These are phyloP conservation scores for Channa argus DNA, from an alignment of 2,113 vertebrate species.

Conservation along the genomic window DNA sequence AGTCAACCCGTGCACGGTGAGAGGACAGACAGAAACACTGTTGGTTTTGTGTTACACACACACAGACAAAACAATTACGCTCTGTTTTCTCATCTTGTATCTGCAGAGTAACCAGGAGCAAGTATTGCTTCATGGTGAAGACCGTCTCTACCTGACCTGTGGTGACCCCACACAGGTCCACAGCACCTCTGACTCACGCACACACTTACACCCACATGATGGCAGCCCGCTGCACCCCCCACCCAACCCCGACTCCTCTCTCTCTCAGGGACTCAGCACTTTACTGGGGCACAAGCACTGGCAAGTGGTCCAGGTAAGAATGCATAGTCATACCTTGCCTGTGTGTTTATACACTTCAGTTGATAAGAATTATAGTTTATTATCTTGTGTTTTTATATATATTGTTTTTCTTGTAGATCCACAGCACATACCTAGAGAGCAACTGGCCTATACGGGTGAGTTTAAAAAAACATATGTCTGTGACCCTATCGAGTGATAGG, in stretches of 20 bases:
- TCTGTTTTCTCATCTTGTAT: neutral
- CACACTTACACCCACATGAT: slow-evolving; percentile 70
- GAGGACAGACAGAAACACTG: slow-evolving; percentile 30
- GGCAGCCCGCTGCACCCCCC: slow-evolving; percentile 82
- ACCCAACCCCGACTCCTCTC: slow-evolving; percentile 82
- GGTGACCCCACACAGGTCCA: slow-evolving; percentile 91
- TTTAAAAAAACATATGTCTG: neutral
- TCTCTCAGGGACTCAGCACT: slow-evolving; percentile 98
- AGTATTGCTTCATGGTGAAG: slow-evolving; percentile 96
- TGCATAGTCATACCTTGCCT: neutral
- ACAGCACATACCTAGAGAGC: slow-evolving; percentile 97
- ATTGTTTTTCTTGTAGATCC: slow-evolving; percentile 86
- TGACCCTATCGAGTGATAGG: neutral
- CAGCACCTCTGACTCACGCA: slow-evolving; percentile 78
- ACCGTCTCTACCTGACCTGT: slow-evolving; percentile 96
- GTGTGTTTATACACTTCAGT: neutral
- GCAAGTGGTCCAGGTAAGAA: slow-evolving; percentile 95
- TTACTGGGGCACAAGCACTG: slow-evolving; percentile 99
- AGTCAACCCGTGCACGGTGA: slow-evolving; percentile 97
- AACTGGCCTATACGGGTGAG: slow-evolving; percentile 98
- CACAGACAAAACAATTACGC: neutral
- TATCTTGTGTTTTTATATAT: neutral
- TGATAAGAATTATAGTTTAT: neutral
- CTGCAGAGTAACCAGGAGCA: slow-evolving; percentile 97
- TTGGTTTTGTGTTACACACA: neutral